These are phyloP conservation scores for Drosophila gaucha DNA, from an alignment of 2,888 invertebrate genomes.

Conservation along the genomic window DNA sequence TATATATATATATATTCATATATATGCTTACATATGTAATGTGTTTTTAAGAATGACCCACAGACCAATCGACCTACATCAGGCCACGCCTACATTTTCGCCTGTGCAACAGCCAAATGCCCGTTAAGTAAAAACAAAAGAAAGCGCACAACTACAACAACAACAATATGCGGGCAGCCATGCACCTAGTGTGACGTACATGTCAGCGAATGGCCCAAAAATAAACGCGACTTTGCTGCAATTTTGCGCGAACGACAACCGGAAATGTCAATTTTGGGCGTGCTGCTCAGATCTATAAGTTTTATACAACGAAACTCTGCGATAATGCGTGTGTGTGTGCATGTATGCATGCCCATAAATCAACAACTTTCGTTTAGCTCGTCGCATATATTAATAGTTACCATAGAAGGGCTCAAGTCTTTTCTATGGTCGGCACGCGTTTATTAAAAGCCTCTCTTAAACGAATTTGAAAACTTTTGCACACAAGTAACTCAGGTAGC, in stretches of 20 bases:
- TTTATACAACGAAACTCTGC: constrained; percentile 38
- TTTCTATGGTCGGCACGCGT: constrained; percentile 26
- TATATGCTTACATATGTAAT: constrained; percentile 5
- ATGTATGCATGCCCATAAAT: constrained; percentile 37
- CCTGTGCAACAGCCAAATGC: constrained; percentile 43
- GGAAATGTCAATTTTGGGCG: constrained; percentile 70
- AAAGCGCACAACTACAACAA: constrained; percentile 57
- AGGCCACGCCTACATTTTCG: constrained; percentile 50
- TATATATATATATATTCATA: background rate
- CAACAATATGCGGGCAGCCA: constrained; percentile 29
- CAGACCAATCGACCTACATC: constrained; percentile 67
- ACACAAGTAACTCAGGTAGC: background rate
- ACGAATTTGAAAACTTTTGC: constrained; percentile 42
- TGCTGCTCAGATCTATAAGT: constrained; percentile 42
- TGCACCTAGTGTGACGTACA: constrained; percentile 17
- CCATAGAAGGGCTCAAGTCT: constrained; percentile 35
- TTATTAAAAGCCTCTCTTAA: constrained; percentile 53
- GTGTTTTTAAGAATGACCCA: constrained; percentile 41
- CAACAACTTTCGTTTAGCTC: constrained; percentile 53
- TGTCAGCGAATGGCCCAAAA: constrained; percentile 51
- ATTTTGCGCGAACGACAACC: constrained; percentile 56
- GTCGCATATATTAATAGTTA: constrained; percentile 37
- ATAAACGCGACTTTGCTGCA: constrained; percentile 66
- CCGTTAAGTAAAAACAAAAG: constrained; percentile 35
- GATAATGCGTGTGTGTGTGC: background rate